A percentile compares a stretch with the other conserved stretches of the same genome.
Evolutionary conservation across 2,888 invertebrate genomes (phyloP).

Genomic region (Ormyrus pomaceus): DNA sequence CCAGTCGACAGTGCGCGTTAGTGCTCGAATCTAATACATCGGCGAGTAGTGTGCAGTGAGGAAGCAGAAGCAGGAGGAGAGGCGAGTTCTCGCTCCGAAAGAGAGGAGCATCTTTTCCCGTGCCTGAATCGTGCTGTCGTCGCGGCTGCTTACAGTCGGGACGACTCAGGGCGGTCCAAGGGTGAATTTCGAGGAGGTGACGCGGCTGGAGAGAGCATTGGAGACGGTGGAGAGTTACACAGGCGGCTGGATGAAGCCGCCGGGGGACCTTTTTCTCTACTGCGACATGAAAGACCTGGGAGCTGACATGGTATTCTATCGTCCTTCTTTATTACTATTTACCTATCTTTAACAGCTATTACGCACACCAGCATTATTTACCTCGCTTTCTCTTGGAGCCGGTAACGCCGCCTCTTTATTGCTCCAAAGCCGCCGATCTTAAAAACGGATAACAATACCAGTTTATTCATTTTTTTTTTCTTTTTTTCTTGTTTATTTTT

Average conservation of each 20-base stretch:
- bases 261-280: slow-evolving; percentile 83
- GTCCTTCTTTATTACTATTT: background rate
- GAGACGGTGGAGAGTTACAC: slow-evolving; percentile 75
- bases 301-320: slow-evolving; percentile 83
- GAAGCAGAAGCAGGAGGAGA: too few relatives aligned
- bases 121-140: slow-evolving; percentile 48
- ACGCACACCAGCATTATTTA: slow-evolving; percentile 15
- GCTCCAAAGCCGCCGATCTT: background rate
- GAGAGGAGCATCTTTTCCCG: slow-evolving; percentile 24
- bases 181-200: slow-evolving; percentile 70
- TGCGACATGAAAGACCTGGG: slow-evolving; percentile 88
- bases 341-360: background rate
- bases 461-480: background rate
- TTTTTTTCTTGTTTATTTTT: too few relatives aligned
- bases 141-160: slow-evolving; percentile 53
- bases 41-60: too few relatives aligned
- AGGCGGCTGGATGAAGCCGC: slow-evolving; percentile 81
- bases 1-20: background rate
- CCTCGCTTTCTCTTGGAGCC: slow-evolving; percentile 31
- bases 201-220: slow-evolving; percentile 69
- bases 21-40: too few relatives aligned
- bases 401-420: background rate
- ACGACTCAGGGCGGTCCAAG: slow-evolving; percentile 63
- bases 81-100: background rate
- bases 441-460: slow-evolving; percentile 9